Evolutionary conservation across 2,113 vertebrate species (phyloP), one percentile per base, ranked within the genome.

Genomic region (Pristiophorus japonicus): DNA sequence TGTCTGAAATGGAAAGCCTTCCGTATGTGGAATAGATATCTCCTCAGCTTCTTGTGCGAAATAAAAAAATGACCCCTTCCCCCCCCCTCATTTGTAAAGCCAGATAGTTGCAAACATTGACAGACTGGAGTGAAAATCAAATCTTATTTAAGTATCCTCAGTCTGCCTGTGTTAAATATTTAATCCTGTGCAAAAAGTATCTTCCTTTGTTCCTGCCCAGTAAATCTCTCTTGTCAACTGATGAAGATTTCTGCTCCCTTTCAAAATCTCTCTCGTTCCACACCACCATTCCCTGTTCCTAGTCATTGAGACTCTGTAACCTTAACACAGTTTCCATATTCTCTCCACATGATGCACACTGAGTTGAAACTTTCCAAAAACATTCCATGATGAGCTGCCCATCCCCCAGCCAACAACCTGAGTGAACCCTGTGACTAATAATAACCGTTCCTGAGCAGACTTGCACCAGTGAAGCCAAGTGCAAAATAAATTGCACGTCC

Each of bases 341-440:
- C 88, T n/a, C 16, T 34, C 42, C 34, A 92, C 88, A 92, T 92
- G 88, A 92, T 92, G 34, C n/a, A 65, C 16, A 63, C 62, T n/a
- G n/a, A 92, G 10, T 92, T 59, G 88, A 92, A 92, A 92, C 88
- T 92, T 92, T 92, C 88, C 88, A 92, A 92, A 92, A 78, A 92
- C n/a, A 45, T 92, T 92, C 88, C 88, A 38, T n/a, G 88, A 92
- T 59, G 10, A 65, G 59, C 34, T 42, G 34, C 16, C 14, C 88
- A n/a, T 65, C 88, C 59, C 88, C 59, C 88, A 42, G 88, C 59
- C 59, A 38, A 34, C 59, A 38, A 65, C n/a, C 18, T 38, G 16
- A 92, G 8, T 92, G 34, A 92, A 65, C 59, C n/a, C 88, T 63
- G 88, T 92, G 62, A 10, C 59, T 92, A 92, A 92, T 62, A 91